phyloP scores from a whole-genome alignment of 2,113 vertebrate genomes.

The Sakesphorus luctuosus region DNA sequence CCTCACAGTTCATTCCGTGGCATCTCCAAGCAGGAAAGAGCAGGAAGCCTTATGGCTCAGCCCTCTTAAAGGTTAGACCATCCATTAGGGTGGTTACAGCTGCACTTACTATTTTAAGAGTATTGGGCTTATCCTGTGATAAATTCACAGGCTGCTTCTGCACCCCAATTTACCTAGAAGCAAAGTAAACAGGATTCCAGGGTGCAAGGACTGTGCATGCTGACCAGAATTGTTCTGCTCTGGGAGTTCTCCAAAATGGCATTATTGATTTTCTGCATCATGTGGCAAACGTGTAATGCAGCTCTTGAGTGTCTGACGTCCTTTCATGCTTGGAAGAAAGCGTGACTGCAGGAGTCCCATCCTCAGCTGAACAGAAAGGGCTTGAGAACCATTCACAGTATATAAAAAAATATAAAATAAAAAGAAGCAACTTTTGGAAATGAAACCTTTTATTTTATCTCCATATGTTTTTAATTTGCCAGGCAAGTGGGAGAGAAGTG shows the following conservation, averaged over 20 bases:
- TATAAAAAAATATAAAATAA: neutral
- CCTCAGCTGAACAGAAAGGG: neutral
- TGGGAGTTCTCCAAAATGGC: neutral
- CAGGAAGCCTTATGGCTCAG: neutral
- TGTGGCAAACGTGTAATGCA: neutral
- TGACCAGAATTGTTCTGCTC: neutral
- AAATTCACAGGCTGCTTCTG: neutral
- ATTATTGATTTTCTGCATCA: neutral
- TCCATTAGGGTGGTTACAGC: neutral
- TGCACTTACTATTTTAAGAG: neutral
- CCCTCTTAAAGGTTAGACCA: neutral
- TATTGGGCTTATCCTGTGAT: neutral
- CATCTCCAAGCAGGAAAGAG: neutral
- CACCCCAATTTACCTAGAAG: neutral
- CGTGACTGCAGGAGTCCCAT: slow-evolving; percentile 11
- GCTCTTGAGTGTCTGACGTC: neutral
- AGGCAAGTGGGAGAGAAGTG: slow-evolving; percentile 21
- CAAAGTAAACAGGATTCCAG: neutral
- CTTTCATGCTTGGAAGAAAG: slow-evolving; percentile 28
- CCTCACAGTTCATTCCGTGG: neutral
- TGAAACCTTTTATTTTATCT: slow-evolving; percentile 37
- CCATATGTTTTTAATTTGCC: slow-evolving; percentile 32
- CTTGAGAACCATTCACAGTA: neutral
- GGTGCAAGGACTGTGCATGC: neutral
- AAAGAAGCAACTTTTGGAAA: neutral